Conservation (phyloP, 2,888 invertebrate genomes). For the Horisme vitalbata region DNA sequence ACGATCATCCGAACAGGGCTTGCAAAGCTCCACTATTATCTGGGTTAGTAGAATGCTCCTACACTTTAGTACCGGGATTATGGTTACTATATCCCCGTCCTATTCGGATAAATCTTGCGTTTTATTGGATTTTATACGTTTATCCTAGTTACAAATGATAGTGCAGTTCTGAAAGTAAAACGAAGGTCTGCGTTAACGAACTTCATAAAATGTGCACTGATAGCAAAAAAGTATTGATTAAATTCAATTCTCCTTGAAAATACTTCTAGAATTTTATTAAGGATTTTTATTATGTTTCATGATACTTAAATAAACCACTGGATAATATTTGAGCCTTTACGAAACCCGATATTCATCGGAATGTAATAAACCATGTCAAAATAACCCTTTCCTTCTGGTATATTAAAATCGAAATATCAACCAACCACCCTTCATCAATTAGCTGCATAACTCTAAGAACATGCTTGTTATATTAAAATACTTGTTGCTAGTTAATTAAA, state of each 20-base stretch:
- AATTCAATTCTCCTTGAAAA: too few relatives aligned
- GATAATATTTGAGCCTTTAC: too few relatives aligned
- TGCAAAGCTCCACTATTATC: conserved; percentile 36
- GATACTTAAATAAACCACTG: too few relatives aligned
- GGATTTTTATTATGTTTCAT: background rate
- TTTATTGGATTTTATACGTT: conserved; percentile 48
- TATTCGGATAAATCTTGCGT: conserved; percentile 48
- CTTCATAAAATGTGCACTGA: too few relatives aligned
- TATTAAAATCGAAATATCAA: conserved; percentile 13
- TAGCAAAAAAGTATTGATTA: too few relatives aligned
- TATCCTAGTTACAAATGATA: conserved; percentile 43
- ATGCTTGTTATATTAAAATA: conserved; percentile 23
- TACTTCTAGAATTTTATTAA: too few relatives aligned
- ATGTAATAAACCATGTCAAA: conserved; percentile 13
- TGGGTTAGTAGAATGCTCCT: conserved; percentile 38
- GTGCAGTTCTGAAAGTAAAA: conserved; percentile 28
- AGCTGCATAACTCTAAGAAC: conserved; percentile 14
- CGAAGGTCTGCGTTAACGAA: too few relatives aligned
- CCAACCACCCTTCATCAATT: conserved; percentile 14
- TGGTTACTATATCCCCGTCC: conserved; percentile 42
- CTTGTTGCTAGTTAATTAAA: conserved; percentile 22
- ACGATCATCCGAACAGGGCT: conserved; percentile 27
- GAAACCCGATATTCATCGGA: background rate
- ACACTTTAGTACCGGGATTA: conserved; percentile 51
- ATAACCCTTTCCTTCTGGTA: conserved; percentile 5